Percentiles rank a stretch among this genome's conserved stretches.
Evolutionary conservation across 1,140 invertebrate species (phyloP).

Genomic region (Oncopeltus fasciatus): DNA sequence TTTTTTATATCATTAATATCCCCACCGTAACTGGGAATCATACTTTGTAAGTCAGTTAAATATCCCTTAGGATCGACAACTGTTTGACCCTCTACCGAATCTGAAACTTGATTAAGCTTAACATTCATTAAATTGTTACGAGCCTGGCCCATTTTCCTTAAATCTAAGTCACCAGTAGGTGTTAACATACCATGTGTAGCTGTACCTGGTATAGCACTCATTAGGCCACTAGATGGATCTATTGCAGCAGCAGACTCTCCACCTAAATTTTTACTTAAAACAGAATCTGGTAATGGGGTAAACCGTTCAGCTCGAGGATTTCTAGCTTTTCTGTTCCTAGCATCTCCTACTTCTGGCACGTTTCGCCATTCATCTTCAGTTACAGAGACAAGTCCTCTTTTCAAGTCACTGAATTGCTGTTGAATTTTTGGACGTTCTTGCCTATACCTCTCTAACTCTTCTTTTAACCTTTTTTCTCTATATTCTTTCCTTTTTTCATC

Average conservation of each 20-base stretch:
- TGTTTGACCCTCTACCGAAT: constrained; percentile 97
- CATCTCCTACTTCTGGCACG: constrained; percentile 97
- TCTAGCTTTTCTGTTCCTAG: constrained; percentile 90
- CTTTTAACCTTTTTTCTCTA: constrained; percentile 39
- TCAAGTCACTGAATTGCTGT: constrained; percentile 97
- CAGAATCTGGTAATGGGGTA: constrained; percentile 92
- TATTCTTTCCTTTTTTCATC: constrained; percentile 98
- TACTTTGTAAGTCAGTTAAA: constrained; percentile 93
- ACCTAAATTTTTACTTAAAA: constrained; percentile 78
- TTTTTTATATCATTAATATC: constrained; percentile 98
- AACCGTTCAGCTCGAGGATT: constrained; percentile 92
- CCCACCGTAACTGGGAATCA: constrained; percentile 95
- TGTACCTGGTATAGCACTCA: constrained; percentile 70
- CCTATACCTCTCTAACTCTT: constrained; percentile 92
- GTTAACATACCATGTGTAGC: constrained; percentile 50
- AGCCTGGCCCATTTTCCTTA: constrained; percentile 97
- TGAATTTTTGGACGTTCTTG: constrained; percentile 99
- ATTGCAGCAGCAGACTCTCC: constrained; percentile 67
- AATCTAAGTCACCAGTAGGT: constrained; percentile 85
- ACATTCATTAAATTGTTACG: constrained; percentile 99
- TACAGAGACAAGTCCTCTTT: constrained; percentile 75
- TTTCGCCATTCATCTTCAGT: constrained; percentile 90
- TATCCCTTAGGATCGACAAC: constrained; percentile 99
- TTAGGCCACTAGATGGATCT: constrained; percentile 70
- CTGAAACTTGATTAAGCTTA: constrained; percentile 93